Evolutionary conservation across 2,113 vertebrate genomes (phyloP).

Genomic region (Sinocyclocheilus maitianheensis): DNA sequence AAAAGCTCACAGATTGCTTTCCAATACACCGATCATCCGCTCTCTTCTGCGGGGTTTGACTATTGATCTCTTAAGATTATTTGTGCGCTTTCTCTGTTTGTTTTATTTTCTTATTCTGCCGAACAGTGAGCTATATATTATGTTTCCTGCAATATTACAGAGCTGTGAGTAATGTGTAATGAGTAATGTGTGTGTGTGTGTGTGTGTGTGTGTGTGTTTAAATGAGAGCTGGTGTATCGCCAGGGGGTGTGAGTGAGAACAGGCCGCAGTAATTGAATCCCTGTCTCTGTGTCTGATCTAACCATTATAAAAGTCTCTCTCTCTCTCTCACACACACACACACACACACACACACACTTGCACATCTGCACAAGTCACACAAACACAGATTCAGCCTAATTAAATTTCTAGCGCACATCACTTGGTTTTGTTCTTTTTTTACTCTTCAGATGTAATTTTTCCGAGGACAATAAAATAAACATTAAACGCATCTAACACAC

Average conservation of each 20-base stretch:
- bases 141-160: too few relatives aligned
- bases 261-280: constrained; percentile 78
- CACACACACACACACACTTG: constrained; percentile 27
- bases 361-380: constrained; percentile 44
- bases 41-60: too few relatives aligned
- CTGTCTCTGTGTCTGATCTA: constrained; percentile 72
- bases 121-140: too few relatives aligned
- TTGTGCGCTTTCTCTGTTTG: too few relatives aligned
- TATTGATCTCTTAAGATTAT: too few relatives aligned
- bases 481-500: constrained; percentile 57
- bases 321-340: not conserved
- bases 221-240: constrained; percentile 60
- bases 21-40: too few relatives aligned
- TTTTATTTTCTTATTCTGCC: too few relatives aligned
- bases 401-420: constrained; percentile 66
- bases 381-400: constrained; percentile 68
- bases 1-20: too few relatives aligned
- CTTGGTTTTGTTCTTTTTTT: constrained; percentile 54
- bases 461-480: constrained; percentile 61
- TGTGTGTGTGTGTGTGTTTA: constrained; percentile 25
- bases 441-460: constrained; percentile 59
- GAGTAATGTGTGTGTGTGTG: too few relatives aligned
- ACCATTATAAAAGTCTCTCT: constrained; percentile 67
- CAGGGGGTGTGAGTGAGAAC: constrained; percentile 74
- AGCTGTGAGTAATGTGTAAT: too few relatives aligned